Evolutionary conservation across 2,888 invertebrate species (phyloP), one percentile per base, ranked within the genome.

Genomic region (Chaitophorus viminalis): DNA sequence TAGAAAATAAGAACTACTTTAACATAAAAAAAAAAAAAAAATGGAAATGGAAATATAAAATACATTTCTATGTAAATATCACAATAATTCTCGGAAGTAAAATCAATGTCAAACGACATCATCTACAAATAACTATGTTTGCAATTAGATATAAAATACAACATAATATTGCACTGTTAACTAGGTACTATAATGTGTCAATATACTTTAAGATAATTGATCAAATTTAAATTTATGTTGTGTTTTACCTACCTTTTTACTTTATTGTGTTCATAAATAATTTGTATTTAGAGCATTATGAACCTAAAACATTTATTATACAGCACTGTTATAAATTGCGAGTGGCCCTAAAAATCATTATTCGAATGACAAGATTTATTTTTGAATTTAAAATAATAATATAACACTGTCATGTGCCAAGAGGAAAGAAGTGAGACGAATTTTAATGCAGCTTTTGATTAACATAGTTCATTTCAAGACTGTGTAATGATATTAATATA

Each of bases 371-470:
- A 60, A 21, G 60, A 60, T 60, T 60, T 60, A 60, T 18, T 60
- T 60, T 60, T 25, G 60, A 60, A 25, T 60, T 60, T 60, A 60
- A 60, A 60, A 60, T 60, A 60, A 60, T 60, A 60, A 60, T 60
- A 60, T 60, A 60, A 60, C 60, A 60, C 60, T 60, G 60, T 60
- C 60, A 60, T 25, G 60, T 25, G 60, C 60, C 60, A 25, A 3
- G 60, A 60, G 60, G 21, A 60, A 60, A 60, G 60, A 21, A 60
- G 60, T 60, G 60, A 60, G 60, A 60, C 60, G 60, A 60, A 60
- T 60, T 60, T 60, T 60, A 60, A 60, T 60, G 60, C 60, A 60
- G 60, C 60, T 60, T 60, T 60, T 60, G 60, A 60, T 60, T 60
- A 60, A 60, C 60, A 25, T 60, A 21, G 25, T 14, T 60, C 60